Evolutionary conservation across 2,113 vertebrate species (phyloP).

Genomic region (Tragelaphus imberbis): DNA sequence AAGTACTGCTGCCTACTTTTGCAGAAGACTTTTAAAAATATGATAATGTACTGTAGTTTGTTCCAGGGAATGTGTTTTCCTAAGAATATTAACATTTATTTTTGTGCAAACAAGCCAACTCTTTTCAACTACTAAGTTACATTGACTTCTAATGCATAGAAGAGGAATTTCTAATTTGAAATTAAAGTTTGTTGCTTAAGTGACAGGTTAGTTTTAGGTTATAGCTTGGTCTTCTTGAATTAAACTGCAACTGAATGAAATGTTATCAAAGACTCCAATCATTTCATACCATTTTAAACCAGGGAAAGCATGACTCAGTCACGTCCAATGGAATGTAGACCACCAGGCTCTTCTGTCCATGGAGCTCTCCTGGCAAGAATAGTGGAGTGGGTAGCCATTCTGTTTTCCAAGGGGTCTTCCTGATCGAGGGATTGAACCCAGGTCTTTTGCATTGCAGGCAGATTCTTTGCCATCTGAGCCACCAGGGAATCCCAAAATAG

Average conservation of each 20-base stretch:
- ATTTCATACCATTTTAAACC: neutral
- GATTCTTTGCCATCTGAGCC: neutral
- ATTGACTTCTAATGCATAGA: neutral
- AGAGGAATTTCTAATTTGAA: neutral
- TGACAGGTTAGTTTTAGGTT: neutral
- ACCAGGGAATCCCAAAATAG: neutral
- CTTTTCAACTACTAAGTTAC: neutral
- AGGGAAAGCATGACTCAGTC: neutral
- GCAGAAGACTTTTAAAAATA: neutral
- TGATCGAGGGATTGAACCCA: neutral
- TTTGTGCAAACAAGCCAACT: neutral
- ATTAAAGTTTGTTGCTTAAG: neutral
- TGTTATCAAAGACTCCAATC: neutral
- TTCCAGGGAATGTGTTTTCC: neutral
- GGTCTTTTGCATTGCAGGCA: neutral
- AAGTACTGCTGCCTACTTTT: neutral
- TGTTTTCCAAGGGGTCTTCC: neutral
- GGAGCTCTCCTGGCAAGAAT: neutral
- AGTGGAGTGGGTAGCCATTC: neutral
- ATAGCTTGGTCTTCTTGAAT: neutral
- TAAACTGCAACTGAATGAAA: neutral
- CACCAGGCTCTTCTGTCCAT: neutral
- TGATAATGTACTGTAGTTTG: neutral
- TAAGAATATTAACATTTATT: neutral
- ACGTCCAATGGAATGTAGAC: accelerated